Percentiles rank a stretch among this genome's conserved stretches.
Conservation (phyloP, 2,888 invertebrate species). For the Polyommatus iphigenia region DNA sequence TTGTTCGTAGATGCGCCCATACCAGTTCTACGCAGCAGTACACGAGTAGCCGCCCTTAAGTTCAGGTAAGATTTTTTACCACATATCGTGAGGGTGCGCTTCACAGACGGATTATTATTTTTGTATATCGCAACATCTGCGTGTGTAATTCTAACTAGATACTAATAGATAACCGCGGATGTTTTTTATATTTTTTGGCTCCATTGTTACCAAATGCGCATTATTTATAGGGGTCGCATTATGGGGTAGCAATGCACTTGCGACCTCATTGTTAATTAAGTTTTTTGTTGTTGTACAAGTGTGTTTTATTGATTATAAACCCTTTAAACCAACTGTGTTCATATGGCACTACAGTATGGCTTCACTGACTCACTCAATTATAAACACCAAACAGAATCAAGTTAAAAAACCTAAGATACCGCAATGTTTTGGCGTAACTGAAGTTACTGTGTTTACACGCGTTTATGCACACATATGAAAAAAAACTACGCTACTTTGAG, state of each 20-base stretch:
- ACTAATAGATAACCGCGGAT: conserved; percentile 79
- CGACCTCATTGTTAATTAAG: conserved; percentile 71
- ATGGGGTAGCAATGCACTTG: conserved; percentile 63
- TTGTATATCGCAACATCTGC: conserved; percentile 67
- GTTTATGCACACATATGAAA: background rate
- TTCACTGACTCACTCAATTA: conserved; percentile 31
- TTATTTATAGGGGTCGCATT: conserved; percentile 68
- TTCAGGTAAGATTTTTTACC: conserved; percentile 51
- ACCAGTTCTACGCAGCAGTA: background rate
- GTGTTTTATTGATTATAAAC: conserved; percentile 41
- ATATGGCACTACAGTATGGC: conserved; percentile 5
- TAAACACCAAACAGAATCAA: background rate
- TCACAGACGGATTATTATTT: conserved; percentile 67
- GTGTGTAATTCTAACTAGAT: conserved; percentile 75
- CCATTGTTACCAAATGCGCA: conserved; percentile 75
- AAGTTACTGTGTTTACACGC: background rate
- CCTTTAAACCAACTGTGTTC: conserved; percentile 16
- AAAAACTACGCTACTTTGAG: background rate
- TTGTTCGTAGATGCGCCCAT: no score
- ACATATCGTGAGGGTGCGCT: conserved; percentile 44
- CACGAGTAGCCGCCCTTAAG: conserved; percentile 30
- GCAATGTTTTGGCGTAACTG: background rate
- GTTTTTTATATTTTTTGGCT: conserved; percentile 77
- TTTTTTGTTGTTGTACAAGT: conserved; percentile 54
- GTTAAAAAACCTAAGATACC: background rate